Percentiles rank a stretch among this genome's conserved stretches.
phyloP scores from a whole-genome alignment of 64 coral and sea anemone genomes.

The Porites lutea region DNA sequence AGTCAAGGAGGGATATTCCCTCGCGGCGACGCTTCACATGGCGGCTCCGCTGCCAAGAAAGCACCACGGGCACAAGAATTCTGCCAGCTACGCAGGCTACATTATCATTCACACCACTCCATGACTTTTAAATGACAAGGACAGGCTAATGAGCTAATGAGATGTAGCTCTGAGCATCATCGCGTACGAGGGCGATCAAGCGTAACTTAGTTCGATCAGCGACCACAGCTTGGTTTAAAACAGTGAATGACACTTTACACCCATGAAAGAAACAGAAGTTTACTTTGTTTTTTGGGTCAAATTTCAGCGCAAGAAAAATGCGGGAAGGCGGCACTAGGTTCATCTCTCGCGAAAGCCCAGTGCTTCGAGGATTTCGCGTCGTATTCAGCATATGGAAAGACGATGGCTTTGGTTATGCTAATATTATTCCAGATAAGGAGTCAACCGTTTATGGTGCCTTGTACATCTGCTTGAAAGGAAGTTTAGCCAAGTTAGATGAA shows the following conservation, averaged over 20 bases:
- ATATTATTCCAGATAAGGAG: slow-evolving; percentile 35
- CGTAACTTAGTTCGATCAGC: too few species aligned
- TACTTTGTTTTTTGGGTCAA: slow-evolving; percentile 70
- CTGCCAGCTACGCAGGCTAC: too few species aligned
- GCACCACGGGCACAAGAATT: too few species aligned
- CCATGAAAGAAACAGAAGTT: slow-evolving; percentile 40
- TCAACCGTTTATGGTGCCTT: slow-evolving; percentile 65
- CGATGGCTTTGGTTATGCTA: slow-evolving; percentile 47
- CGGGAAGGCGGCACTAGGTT: slow-evolving; percentile 36
- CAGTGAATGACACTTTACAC: not conserved
- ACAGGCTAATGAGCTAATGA: too few species aligned
- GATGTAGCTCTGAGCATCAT: too few species aligned
- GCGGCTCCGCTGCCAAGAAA: too few species aligned
- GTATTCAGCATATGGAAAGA: slow-evolving; percentile 42
- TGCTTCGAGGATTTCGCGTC: slow-evolving; percentile 27
- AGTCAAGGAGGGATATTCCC: too few species aligned
- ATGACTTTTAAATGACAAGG: too few species aligned
- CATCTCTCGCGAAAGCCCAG: slow-evolving; percentile 28
- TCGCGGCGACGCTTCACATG: too few species aligned
- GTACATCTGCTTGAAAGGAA: slow-evolving; percentile 11
- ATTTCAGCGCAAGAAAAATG: slow-evolving; percentile 61
- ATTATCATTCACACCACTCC: too few species aligned
- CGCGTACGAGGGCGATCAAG: too few species aligned
- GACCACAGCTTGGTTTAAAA: too few species aligned
- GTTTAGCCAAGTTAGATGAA: slow-evolving; percentile 12